Base-by-base conservation (phyloP, 92 coral and sea anemone species). In the Desmophyllum pertusum region DNA sequence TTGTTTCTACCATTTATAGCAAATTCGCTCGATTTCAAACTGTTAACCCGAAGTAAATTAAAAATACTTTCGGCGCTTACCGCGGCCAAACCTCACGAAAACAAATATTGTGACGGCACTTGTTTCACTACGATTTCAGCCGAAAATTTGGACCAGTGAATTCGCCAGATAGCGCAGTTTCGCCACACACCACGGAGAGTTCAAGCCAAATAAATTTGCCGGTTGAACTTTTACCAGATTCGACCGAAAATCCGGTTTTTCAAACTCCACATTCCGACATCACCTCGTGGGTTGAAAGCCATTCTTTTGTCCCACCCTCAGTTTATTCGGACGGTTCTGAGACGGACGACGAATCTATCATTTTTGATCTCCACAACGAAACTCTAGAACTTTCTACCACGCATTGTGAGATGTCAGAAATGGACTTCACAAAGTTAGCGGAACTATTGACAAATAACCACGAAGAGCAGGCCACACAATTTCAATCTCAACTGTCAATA, bases 281-380 rank as follows among this genome's bases (percentile, higher is more conserved):
- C 4, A 18, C n/a, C 30, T 59, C 65, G 65, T 59, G 65, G 65
- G 6, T 18, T 5, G 65, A 59, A 59, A 59, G 5, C 4, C 65
- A 59, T 5, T 59, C 65, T 5, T 27, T 59, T 3, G n/a, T 59
- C 6, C 4, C 65, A 27, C 25, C n/a, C n/a, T n/a, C n/a, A 5
- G n/a, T 27, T 18, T 27, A 3, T 27, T 19, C 25, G n/a, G n/a
- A 19, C 6, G 65, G 23, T 5, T 18, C 25, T 18, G 25, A 18
- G 3, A 59, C 65, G 9, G 65, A 59, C 65, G 65, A 59, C 65
- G 65, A 59, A 14, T 59, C 65, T 27, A 59, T 59, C 4, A 27
- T 59, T 59, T 27, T 59, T 59, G 65, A 59, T 14, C 65, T 59
- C 11, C 65, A 59, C 65, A 27, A 59, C n/a, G 65, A 59, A 59